phyloP scores from a whole-genome alignment of 2,113 vertebrate genomes.

The Xenopus borealis region DNA sequence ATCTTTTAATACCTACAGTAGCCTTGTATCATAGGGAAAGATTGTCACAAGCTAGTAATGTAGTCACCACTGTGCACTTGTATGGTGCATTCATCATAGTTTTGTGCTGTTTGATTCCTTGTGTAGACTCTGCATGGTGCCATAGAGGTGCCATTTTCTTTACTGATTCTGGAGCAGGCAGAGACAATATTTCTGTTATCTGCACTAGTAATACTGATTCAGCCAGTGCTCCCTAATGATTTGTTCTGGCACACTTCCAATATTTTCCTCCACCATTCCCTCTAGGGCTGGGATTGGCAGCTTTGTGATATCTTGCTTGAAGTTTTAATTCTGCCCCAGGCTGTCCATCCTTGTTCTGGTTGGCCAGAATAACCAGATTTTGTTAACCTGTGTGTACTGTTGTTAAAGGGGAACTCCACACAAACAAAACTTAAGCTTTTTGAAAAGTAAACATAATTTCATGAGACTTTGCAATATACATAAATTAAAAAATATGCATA shows the following conservation, averaged over 20 bases:
- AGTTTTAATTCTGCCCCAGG: too few species aligned
- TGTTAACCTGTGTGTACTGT: too few species aligned
- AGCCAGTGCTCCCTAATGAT: neutral
- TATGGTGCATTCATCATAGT: neutral
- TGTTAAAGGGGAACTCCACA: too few species aligned
- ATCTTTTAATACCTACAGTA: neutral
- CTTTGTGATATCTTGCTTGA: too few species aligned
- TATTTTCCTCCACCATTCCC: neutral
- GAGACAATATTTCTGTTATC: neutral
- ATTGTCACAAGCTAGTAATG: neutral
- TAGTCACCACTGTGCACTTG: neutral
- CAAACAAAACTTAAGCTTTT: too few species aligned
- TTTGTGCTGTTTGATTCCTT: neutral
- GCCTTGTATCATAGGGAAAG: neutral
- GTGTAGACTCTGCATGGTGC: neutral
- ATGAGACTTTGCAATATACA: too few species aligned
- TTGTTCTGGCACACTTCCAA: neutral
- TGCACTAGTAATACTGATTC: neutral
- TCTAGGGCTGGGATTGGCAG: too few species aligned
- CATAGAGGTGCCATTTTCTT: neutral
- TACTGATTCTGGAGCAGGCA: neutral
- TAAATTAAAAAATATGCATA: too few species aligned
- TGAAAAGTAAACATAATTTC: too few species aligned
- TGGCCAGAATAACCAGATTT: too few species aligned
- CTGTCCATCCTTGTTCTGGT: too few species aligned